Base-by-base conservation (phyloP, 2,797 vertebrate genomes). In the Falco biarmicus region DNA sequence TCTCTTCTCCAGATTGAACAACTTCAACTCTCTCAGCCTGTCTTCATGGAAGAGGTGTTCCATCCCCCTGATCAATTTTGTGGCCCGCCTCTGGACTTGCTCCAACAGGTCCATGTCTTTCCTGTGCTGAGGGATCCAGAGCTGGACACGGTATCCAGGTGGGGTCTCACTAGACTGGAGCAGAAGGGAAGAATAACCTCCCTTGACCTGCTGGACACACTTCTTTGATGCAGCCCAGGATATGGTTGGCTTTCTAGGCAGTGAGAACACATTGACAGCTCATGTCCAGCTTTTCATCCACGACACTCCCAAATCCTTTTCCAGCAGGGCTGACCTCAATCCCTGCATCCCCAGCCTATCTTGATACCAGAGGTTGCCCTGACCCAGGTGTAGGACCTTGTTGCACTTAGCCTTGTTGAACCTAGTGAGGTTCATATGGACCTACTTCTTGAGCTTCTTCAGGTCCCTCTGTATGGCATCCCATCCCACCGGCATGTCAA, bases 231-330 rank as follows among this genome's bases (percentile, higher is more conserved):
- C 17, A 41, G 41, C 41, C 41, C 41, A 41, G 41, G 41, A 41
- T 41, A 41, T 14, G 14, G 41, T 41, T 41, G 41, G 41, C 41
- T 41, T 41, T 41, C 41, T 41, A 14, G 41, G 41, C 41, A 41
- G 41, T 41, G 41, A 41, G 45, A 2, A 2, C 43, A 37, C 15
- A 17, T 29, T 48, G 28, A 2, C 0, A 0, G 45, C 32, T 25
- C 28, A 32, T 8, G 11, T 48, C 20, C 11, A 28, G 14, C 41
- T 75, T 47, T 29, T 59, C 43, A 34, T 25, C 29, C 16, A 43
- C 16, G 22, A 24, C 13, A 8, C 13, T 5, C 41, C 5, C 13
- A 43, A n/a, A 7, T 11, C 13, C 22, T 56, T 15, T 17, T 54
- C 53, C 2, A 37, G 4, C 53, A 43, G 22, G 17, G 13, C 22